Evolutionary conservation across 2,113 vertebrate genomes (phyloP).

Genomic region (Zeus faber): DNA sequence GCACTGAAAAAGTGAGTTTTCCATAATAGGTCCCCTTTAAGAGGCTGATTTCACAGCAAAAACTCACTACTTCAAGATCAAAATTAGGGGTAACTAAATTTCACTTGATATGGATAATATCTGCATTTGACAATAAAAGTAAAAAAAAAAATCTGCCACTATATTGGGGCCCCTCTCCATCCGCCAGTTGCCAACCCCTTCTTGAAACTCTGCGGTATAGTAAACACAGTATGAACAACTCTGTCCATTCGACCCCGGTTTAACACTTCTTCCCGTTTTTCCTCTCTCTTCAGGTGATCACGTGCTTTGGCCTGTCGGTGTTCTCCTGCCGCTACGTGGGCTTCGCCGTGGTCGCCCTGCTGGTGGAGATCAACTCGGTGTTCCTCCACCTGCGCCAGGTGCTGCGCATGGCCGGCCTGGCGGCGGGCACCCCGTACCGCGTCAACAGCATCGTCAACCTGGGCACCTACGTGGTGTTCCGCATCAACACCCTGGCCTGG

Average conservation of each 20-base stretch:
- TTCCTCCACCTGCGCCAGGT: slow-evolving; percentile 87
- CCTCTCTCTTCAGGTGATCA: slow-evolving; percentile 76
- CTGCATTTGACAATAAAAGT: too few species aligned
- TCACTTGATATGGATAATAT: too few species aligned
- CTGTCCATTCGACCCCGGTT: background rate
- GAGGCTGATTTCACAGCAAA: too few species aligned
- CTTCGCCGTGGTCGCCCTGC: slow-evolving; percentile 84
- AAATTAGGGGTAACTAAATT: too few species aligned
- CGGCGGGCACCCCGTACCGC: slow-evolving; percentile 71
- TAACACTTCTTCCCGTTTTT: slow-evolving; percentile 1
- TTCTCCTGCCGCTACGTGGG: slow-evolving; percentile 79
- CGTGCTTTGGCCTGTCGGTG: slow-evolving; percentile 83
- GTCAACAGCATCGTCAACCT: slow-evolving; percentile 87
- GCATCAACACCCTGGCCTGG: slow-evolving; percentile 88
- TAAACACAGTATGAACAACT: background rate
- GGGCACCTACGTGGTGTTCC: slow-evolving; percentile 87
- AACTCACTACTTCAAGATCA: too few species aligned
- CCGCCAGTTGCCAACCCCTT: too few species aligned
- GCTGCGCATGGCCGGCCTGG: slow-evolving; percentile 80
- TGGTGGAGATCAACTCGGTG: slow-evolving; percentile 91
- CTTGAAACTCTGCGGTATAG: too few species aligned
- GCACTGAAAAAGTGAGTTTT: too few species aligned
- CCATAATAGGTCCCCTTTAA: too few species aligned
- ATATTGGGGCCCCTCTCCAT: too few species aligned
- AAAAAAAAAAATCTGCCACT: too few species aligned